These are phyloP conservation scores for Diphyllodes magnificus DNA, from an alignment of 2,113 vertebrate genomes.

Conservation along the genomic window DNA sequence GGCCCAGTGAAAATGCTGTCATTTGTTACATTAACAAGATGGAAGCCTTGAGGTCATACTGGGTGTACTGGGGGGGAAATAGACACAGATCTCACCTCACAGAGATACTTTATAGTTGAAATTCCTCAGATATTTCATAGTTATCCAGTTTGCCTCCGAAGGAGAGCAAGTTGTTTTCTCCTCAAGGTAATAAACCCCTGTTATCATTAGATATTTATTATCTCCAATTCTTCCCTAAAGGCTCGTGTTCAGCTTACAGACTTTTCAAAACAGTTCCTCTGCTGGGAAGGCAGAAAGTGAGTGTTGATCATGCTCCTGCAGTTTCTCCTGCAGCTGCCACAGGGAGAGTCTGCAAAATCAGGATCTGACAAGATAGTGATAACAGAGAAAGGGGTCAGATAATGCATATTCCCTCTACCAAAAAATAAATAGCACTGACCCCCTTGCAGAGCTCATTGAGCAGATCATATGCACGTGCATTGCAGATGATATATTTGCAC, in stretches of 20 bases:
- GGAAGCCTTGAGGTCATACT: background rate
- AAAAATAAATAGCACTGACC: background rate
- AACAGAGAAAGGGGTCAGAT: background rate
- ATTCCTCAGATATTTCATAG: background rate
- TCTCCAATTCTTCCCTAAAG: background rate
- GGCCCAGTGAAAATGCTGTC: background rate
- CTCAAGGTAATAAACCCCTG: background rate
- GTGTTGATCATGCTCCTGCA: background rate
- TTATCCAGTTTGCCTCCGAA: background rate
- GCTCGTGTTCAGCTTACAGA: background rate
- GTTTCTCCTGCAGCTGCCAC: background rate
- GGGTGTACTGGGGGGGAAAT: background rate
- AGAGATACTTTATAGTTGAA: background rate
- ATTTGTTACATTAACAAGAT: background rate
- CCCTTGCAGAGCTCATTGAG: background rate
- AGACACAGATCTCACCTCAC: background rate
- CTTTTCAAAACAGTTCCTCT: background rate
- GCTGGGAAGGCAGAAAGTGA: background rate
- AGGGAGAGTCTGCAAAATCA: background rate
- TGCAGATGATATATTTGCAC: background rate
- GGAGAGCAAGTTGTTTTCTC: background rate
- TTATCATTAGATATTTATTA: constrained; percentile 5
- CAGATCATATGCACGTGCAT: background rate
- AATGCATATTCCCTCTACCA: background rate
- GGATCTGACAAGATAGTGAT: background rate